A percentile compares a stretch with the other conserved stretches of the same genome.
Evolutionary conservation across 2,797 vertebrate species (phyloP).

Genomic region (Sebastolobus alascanus): DNA sequence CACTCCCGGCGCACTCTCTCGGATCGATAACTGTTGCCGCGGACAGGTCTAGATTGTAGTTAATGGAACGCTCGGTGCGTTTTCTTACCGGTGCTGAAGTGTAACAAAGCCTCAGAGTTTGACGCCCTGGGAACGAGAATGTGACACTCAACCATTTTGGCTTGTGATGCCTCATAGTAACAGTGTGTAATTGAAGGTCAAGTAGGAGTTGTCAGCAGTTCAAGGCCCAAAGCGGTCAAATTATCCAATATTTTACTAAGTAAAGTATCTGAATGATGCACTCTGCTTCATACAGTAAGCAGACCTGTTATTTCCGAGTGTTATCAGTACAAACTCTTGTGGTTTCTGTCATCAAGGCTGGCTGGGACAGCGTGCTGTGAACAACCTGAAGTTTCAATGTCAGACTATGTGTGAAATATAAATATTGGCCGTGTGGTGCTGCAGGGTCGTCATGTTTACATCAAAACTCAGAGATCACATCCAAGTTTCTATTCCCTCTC

Average conservation of each 20-base stretch:
- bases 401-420: conserved; percentile 35
- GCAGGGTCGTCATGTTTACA: background rate
- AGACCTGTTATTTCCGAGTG: background rate
- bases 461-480: conserved; percentile 5
- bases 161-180: background rate
- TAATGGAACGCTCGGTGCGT: too few relatives aligned
- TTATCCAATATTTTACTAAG: background rate
- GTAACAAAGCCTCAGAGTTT: too few relatives aligned
- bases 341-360: conserved; percentile 37
- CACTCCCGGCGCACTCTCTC: too few relatives aligned
- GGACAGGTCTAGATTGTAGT: too few relatives aligned
- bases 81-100: too few relatives aligned
- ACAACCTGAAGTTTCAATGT: conserved; percentile 7
- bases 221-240: background rate
- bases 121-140: too few relatives aligned
- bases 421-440: conserved; percentile 19
- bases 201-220: background rate
- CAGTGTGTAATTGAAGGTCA: background rate
- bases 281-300: background rate
- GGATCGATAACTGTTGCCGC: too few relatives aligned
- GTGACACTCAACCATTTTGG: too few relatives aligned
- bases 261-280: background rate
- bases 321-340: conserved; percentile 25
- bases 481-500: conserved; percentile 1
- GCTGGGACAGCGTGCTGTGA: background rate